phyloP scores from a whole-genome alignment of 2,113 vertebrate genomes.

The Dissostichus mawsoni region DNA sequence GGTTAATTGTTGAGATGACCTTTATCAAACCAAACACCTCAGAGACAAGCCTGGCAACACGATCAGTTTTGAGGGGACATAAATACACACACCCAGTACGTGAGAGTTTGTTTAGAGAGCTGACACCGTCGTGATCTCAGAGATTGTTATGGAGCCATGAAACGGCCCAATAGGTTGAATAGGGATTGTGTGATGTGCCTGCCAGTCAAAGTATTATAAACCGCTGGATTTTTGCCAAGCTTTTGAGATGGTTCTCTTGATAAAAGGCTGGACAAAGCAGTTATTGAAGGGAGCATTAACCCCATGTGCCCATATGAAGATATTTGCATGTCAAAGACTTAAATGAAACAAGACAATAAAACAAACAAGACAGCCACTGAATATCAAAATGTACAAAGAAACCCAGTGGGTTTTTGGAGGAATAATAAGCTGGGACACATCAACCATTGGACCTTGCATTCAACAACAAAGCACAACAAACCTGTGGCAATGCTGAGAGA shows the following conservation, averaged over 20 bases:
- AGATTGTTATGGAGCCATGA: conserved; percentile 53
- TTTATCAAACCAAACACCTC: conserved; percentile 66
- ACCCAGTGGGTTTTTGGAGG: conserved; percentile 5
- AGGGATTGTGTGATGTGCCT: conserved; percentile 46
- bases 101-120: conserved; percentile 36
- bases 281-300: background rate
- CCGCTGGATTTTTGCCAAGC: conserved; percentile 14
- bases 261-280: background rate
- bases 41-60: conserved; percentile 52
- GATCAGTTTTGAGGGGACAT: conserved; percentile 19
- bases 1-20: conserved; percentile 82
- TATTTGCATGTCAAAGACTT: conserved; percentile 23
- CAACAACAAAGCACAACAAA: conserved; percentile 13
- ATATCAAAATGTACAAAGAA: conserved; percentile 2
- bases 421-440: conserved; percentile 1
- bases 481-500: conserved; percentile 8
- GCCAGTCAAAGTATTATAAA: conserved; percentile 40
- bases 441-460: background rate
- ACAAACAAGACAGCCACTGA: background rate
- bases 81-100: conserved; percentile 44
- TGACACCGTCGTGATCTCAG: conserved; percentile 60
- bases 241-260: background rate
- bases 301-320: background rate
- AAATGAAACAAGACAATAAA: background rate
- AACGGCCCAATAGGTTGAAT: conserved; percentile 45